These are phyloP conservation scores for Axis porcinus DNA, from an alignment of 2,113 vertebrate species.

Conservation along the genomic window DNA sequence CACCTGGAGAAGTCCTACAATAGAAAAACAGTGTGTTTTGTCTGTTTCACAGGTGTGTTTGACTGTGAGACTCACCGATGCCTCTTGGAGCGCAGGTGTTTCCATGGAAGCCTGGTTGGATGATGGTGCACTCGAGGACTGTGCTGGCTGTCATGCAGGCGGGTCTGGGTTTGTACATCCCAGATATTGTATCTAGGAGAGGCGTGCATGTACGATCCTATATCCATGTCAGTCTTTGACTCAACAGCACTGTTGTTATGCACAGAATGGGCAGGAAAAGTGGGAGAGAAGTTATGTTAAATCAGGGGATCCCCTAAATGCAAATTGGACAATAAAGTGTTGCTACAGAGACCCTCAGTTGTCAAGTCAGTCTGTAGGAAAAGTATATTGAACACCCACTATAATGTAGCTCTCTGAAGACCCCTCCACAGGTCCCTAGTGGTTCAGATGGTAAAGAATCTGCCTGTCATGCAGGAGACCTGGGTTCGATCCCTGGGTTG, in stretches of 20 bases:
- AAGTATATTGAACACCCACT: not conserved
- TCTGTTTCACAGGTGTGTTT: not conserved
- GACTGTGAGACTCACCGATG: not conserved
- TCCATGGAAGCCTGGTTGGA: not conserved
- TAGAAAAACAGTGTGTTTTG: not conserved
- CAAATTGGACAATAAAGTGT: not conserved
- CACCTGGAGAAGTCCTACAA: not conserved
- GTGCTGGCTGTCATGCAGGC: not conserved
- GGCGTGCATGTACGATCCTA: rapidly evolving
- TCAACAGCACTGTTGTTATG: not conserved
- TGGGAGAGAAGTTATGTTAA: not conserved
- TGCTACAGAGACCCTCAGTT: not conserved
- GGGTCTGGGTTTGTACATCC: not conserved
- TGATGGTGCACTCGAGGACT: not conserved
- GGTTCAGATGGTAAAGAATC: not conserved
- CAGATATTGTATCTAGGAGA: not conserved
- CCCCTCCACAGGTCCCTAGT: not conserved
- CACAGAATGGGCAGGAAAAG: not conserved
- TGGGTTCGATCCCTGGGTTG: not conserved
- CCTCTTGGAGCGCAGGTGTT: not conserved
- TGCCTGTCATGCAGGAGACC: not conserved
- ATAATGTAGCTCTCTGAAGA: not conserved
- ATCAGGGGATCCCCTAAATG: not conserved
- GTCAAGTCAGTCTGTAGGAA: not conserved
- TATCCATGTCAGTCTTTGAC: not conserved